phyloP scores from a whole-genome alignment of 2,797 vertebrate species.

The Alca torda region DNA sequence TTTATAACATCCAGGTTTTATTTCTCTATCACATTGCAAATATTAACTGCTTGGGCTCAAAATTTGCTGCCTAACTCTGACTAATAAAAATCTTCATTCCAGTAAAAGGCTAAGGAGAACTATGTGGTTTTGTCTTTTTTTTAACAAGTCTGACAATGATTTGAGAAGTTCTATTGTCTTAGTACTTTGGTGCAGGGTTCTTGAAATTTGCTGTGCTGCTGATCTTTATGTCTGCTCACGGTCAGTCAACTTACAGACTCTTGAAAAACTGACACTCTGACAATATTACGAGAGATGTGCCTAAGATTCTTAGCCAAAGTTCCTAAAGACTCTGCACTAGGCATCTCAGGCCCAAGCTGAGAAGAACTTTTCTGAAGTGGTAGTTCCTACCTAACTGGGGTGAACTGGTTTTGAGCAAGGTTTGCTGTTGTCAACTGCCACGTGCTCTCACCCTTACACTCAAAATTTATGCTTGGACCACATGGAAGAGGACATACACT shows the following conservation, averaged over 20 bases:
- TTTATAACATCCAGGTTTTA: not conserved
- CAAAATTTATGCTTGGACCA: not conserved
- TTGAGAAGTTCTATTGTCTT: not conserved
- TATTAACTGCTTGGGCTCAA: not conserved
- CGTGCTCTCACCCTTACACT: not conserved
- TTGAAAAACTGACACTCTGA: not conserved
- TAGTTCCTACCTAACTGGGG: not conserved
- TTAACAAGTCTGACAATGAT: not conserved
- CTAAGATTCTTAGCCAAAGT: not conserved
- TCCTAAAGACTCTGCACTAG: not conserved
- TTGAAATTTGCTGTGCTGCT: not conserved
- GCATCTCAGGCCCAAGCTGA: not conserved
- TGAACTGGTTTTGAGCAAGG: not conserved
- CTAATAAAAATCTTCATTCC: not conserved
- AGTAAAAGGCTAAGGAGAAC: not conserved
- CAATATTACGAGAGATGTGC: not conserved
- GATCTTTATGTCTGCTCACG: not conserved
- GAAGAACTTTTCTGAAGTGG: not conserved
- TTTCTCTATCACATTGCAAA: not conserved
- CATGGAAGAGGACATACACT: not conserved
- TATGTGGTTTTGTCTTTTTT: not conserved
- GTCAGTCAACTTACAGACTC: not conserved
- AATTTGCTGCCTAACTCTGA: not conserved
- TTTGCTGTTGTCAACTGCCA: not conserved
- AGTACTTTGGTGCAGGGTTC: not conserved